Evolutionary conservation across 2,888 invertebrate genomes (phyloP).

Genomic region (Drosophila kuntzei): DNA sequence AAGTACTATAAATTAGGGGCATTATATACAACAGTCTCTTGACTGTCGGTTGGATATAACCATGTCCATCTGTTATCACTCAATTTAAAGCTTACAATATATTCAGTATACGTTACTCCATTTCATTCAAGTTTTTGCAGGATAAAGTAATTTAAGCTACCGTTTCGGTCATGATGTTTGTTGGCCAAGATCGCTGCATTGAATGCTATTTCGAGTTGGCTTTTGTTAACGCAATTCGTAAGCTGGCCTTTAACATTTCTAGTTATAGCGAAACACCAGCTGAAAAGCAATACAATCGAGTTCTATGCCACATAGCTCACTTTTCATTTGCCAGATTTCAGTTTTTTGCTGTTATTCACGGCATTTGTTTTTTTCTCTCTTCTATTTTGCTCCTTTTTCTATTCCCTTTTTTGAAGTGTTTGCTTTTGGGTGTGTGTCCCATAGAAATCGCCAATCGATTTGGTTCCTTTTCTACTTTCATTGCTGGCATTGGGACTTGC

Average conservation of each 20-base stretch:
- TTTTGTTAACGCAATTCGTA: conserved; percentile 20
- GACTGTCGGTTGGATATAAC: too few species aligned
- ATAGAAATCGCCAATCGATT: conserved; percentile 74
- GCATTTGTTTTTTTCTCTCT: background rate
- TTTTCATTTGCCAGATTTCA: conserved; percentile 42
- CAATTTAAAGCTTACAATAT: too few species aligned
- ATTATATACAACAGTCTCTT: too few species aligned
- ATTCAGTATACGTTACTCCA: too few species aligned
- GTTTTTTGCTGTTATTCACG: conserved; percentile 8
- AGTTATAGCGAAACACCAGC: conserved; percentile 6
- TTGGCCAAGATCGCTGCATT: conserved; percentile 4
- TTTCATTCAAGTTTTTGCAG: too few species aligned
- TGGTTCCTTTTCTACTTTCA: conserved; percentile 56
- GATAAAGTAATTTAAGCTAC: background rate
- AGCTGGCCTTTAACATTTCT: conserved; percentile 4
- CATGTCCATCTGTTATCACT: too few species aligned
- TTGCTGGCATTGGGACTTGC: conserved; percentile 39
- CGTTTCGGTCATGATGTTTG: conserved; percentile 2
- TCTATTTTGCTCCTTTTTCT: background rate
- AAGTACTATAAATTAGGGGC: too few species aligned
- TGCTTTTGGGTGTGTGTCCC: conserved; percentile 56
- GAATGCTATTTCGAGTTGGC: conserved; percentile 8
- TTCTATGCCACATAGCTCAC: conserved; percentile 37
- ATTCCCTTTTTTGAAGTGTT: conserved; percentile 39
- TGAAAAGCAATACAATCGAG: conserved; percentile 36